Base-by-base conservation (phyloP, 2,888 invertebrate species). In the Azorinus chamasolen region DNA sequence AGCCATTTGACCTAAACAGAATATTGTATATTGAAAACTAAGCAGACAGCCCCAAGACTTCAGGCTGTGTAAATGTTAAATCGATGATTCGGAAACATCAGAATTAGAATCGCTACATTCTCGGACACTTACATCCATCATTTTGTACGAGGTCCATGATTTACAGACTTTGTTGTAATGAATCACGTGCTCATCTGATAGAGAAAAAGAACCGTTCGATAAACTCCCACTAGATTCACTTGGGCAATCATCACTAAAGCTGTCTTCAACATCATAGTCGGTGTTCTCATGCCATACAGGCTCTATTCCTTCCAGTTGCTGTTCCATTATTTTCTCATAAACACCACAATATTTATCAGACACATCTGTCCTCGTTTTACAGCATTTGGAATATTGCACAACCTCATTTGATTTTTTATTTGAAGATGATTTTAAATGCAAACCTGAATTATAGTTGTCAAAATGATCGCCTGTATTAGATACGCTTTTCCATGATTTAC, bases 291-390 rank as follows among this genome's bases (percentile, higher is more conserved):
- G 45, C 16, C 54, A 50, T 12, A 57, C 39, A n/a, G 50, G 45
- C 37, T 65, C 65, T 6, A 72, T 51, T 25, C 65, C 65, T 51
- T 80, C 79, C 12, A 80, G 54, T 24, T 68, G 75, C 41, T 65
- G 65, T 65, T 80, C 79, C 79, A 80, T 80, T 22, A 80, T 65
- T 32, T 76, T 61, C 55, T 80, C 79, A 41, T 80, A 80, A 48
- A 80, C 75, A 22, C 79, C 79, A 43, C 79, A 80, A 48, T 80
- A 80, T 46, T 39, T 50, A 48, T 27, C 59, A 18, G 43, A 43
- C n/a, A 41, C 22, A 50, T 54, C 32, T 43, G 46, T 58, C 4
- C 59, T 51, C 25, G 59, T 48, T 54, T 58, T 64, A 27, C 75
- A 75, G 37, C 75, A 75, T 54, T 69, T 64, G 3, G 54, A 39